These are phyloP conservation scores for Lophura nycthemera DNA, from an alignment of 2,113 vertebrate genomes.

Conservation along the genomic window DNA sequence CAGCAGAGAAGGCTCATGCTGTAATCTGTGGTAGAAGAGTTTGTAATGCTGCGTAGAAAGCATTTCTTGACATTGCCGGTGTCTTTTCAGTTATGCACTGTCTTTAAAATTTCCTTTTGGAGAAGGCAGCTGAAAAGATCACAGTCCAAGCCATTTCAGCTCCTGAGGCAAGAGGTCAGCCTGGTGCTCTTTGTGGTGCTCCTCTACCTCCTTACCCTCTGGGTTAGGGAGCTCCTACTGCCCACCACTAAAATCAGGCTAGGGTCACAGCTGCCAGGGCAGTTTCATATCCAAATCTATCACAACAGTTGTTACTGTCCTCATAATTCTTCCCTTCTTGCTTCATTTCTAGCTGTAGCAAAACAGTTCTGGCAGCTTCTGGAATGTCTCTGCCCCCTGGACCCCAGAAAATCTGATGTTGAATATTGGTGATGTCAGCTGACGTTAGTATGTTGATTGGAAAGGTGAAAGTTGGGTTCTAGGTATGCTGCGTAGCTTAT, in stretches of 20 bases:
- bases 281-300: constrained; percentile 40
- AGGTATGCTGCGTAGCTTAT: background rate
- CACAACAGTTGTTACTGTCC: constrained; percentile 9
- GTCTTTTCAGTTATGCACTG: constrained; percentile 29
- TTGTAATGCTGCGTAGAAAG: background rate
- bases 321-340: constrained; percentile 19
- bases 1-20: constrained; percentile 15
- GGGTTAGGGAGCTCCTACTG: constrained; percentile 24
- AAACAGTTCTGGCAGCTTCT: constrained; percentile 32
- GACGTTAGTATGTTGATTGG: background rate
- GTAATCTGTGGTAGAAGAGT: constrained; percentile 17
- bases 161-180: constrained; percentile 50
- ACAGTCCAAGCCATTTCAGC: background rate
- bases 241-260: background rate
- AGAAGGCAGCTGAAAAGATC: constrained; percentile 53
- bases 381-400: background rate
- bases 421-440: background rate
- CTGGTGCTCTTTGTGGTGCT: constrained; percentile 30
- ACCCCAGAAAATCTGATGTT: background rate
- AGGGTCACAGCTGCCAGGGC: constrained; percentile 53
- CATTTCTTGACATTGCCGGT: constrained; percentile 34
- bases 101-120: constrained; percentile 41
- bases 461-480: background rate
- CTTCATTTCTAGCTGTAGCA: constrained; percentile 1
- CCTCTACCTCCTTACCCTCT: constrained; percentile 20